phyloP scores from a whole-genome alignment of 37 sponge, comb jelly and placozoan species.

The Crambe crambe region DNA sequence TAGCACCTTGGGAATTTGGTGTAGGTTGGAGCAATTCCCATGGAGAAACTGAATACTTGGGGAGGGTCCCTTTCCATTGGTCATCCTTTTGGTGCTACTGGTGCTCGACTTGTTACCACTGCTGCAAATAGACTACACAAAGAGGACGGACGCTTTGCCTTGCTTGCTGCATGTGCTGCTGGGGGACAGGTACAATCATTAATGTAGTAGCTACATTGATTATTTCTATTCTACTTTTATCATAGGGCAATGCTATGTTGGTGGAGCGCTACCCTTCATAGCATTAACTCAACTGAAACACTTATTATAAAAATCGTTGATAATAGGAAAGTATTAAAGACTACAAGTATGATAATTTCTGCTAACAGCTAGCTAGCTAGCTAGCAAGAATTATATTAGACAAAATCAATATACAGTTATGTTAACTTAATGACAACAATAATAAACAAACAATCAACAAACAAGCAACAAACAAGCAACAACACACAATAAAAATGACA shows the following conservation, averaged over 20 bases:
- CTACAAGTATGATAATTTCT: too few relatives aligned
- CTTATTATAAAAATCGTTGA: too few relatives aligned
- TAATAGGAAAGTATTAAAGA: too few relatives aligned
- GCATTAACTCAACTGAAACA: too few relatives aligned
- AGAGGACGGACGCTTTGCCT: slow-evolving; percentile 81
- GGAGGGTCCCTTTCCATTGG: slow-evolving; percentile 98
- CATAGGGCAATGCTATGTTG: slow-evolving; percentile 79
- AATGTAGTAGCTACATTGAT: not conserved
- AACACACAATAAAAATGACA: too few relatives aligned
- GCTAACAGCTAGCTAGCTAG: too few relatives aligned
- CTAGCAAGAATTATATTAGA: too few relatives aligned
- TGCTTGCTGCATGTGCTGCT: slow-evolving; percentile 98
- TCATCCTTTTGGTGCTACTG: slow-evolving; percentile 99
- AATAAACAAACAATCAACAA: not conserved
- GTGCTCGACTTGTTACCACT: slow-evolving; percentile 88
- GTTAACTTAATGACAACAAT: not conserved
- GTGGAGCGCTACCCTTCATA: slow-evolving; percentile 76
- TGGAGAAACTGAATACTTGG: slow-evolving; percentile 97
- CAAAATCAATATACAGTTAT: too few relatives aligned
- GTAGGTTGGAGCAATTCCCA: slow-evolving; percentile 83
- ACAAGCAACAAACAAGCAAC: too few relatives aligned
- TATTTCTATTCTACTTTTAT: not conserved
- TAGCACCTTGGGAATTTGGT: too few relatives aligned
- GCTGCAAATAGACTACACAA: slow-evolving; percentile 91
- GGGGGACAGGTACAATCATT: slow-evolving; percentile 92